Evolutionary conservation across 2,113 vertebrate genomes (phyloP), one percentile per base, ranked within the genome.

Genomic region (Henicopernis longicauda): DNA sequence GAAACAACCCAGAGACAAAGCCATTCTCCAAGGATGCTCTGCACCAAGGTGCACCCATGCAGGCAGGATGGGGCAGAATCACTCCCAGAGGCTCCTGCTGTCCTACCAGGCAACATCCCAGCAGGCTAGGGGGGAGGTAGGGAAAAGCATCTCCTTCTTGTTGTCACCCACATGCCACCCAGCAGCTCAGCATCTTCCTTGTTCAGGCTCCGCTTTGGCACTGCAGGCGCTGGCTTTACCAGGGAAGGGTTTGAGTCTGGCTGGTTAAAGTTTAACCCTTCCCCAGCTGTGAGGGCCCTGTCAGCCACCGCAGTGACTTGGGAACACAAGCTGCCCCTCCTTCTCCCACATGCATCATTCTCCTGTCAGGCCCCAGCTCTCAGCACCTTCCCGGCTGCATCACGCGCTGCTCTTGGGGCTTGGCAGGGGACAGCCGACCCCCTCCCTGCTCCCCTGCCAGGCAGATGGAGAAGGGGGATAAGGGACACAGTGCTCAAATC

Each of bases 181-280:
- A 81, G 61, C 70, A 73, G 61, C 82, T 92, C 71, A 36, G 73
- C 9, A 2, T 44, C 86, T 7, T 55, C 50, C 42, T 26, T 15
- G 73, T 81, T 57, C 49, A 3, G 29, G 67, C 69, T 93, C 44
- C 0, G 0, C 82, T 54, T 32, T 26, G 73, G 83, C 93, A 42
- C 87, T 11, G 84, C 42, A 11, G 27, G 91, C 10, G 0, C 45
- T 38, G 2, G 21, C 80, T 95, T 97, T 89, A 80, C 79, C 87
- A 65, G 72, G 94, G 96, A 80, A 87, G 82, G 94, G 50, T 70
- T 90, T 81, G 86, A 86, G 70, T 47, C 20, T 2, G 3, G n/a
- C 93, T 97, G 86, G 97, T 98, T 98, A 98, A 98, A 97, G 73
- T 94, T 98, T 98, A 98, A 98, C 95, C 31, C 70, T 66, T 88